These are phyloP conservation scores for Schizotus pectinicornis DNA, from an alignment of 2,888 invertebrate species.

Conservation along the genomic window DNA sequence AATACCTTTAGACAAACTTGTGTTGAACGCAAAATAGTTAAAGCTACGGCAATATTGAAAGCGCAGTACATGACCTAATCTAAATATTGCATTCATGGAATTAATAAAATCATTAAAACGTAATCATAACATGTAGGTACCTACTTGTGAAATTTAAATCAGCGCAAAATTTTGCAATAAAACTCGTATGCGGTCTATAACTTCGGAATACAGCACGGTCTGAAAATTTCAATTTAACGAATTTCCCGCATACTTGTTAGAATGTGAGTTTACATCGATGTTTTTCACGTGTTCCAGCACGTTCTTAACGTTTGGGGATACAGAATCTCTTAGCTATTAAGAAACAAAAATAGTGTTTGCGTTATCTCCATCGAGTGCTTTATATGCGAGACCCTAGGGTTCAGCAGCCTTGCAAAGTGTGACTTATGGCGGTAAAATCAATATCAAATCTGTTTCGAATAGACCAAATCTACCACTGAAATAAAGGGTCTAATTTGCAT, in stretches of 20 bases:
- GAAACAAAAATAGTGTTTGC: slow-evolving; percentile 52
- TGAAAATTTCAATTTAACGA: slow-evolving; percentile 40
- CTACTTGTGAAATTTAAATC: slow-evolving; percentile 10
- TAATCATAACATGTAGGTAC: slow-evolving; percentile 14
- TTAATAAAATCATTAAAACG: slow-evolving; percentile 20
- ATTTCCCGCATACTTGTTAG: slow-evolving; percentile 31
- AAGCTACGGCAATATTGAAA: no score
- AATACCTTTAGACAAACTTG: no score
- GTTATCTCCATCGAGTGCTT: slow-evolving; percentile 45
- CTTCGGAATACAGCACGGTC: slow-evolving; percentile 33
- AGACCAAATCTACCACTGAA: slow-evolving; percentile 21
- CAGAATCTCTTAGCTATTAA: slow-evolving; percentile 48
- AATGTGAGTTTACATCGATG: slow-evolving; percentile 33
- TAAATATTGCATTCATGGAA: slow-evolving; percentile 8
- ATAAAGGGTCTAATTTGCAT: slow-evolving; percentile 28
- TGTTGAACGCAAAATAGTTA: no score
- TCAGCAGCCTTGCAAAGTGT: slow-evolving; percentile 26
- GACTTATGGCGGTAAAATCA: slow-evolving; percentile 28
- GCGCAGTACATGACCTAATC: not conserved
- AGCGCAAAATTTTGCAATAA: slow-evolving; percentile 17
- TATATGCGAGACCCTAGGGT: slow-evolving; percentile 38
- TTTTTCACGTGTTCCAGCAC: slow-evolving; percentile 14
- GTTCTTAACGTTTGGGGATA: slow-evolving; percentile 41
- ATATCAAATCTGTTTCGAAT: slow-evolving; percentile 28
- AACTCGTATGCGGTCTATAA: slow-evolving; percentile 27